Evolutionary conservation across 1,140 invertebrate species (phyloP), one percentile per base, ranked within the genome.

Genomic region (Calephelis nemesis): DNA sequence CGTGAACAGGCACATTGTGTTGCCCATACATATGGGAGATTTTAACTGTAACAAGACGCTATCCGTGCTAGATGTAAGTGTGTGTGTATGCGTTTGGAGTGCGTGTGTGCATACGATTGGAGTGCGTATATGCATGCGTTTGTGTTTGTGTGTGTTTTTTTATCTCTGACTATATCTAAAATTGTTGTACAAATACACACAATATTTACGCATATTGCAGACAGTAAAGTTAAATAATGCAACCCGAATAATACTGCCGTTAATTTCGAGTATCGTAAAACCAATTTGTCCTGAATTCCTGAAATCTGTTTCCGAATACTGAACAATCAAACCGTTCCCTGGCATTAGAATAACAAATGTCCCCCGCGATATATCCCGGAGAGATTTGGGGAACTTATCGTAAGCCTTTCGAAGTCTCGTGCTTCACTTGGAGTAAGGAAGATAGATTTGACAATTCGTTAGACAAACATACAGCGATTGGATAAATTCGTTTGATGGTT

Each of bases 321-420:
- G 54, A 58, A 58, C 54, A 58, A 58, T 58, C 54, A 58, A 39
- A 58, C 30, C 54, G 54, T 39, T 58, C 30, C 54, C 54, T 58
- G 54, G 54, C 54, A 58, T 58, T 58, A 58, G 54, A 58, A 58
- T 58, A 58, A 58, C 54, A 58, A 58, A 58, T 58, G 54, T 58
- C 54, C 5, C 54, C 7, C 10, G 54, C 54, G 54, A 58, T 58
- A 30, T 58, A 58, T 58, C 19, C 54, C 30, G 54, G 7, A 58
- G 54, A 58, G 54, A 58, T 58, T 58, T 58, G 30, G 54, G 54
- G 54, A 58, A 30, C 54, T 58, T 58, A 58, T 58, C 54, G 19
- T 58, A 58, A 58, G 54, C 54, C 54, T 58, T 58, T 58, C 19
- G 11, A 58, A 45, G 30, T 15, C 54, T 30, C 30, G 15, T 58